Conservation (phyloP, 2,113 vertebrate species). For the Mugil cephalus region DNA sequence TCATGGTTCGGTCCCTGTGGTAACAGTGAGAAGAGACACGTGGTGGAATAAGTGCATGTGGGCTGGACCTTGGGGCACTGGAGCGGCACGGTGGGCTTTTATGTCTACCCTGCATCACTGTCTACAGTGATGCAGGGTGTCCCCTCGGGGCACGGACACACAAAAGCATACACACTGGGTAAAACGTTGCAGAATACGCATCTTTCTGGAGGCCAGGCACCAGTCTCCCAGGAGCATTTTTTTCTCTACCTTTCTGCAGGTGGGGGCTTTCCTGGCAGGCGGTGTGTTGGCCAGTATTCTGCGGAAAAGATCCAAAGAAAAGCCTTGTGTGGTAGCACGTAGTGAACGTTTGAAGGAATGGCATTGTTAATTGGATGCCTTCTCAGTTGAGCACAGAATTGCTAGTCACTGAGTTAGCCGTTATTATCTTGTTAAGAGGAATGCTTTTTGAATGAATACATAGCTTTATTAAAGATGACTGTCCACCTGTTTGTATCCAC, state of each 20-base stretch:
- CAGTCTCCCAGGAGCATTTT: conserved; percentile 39
- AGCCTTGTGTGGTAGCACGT: conserved; percentile 31
- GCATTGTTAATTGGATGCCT: conserved; percentile 38
- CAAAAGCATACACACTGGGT: conserved; percentile 14
- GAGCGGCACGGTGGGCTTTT: conserved; percentile 58
- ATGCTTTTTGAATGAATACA: conserved; percentile 42
- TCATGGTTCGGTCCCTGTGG: conserved; percentile 52
- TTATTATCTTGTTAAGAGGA: conserved; percentile 11
- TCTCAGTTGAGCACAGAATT: conserved; percentile 35
- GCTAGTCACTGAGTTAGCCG: conserved; percentile 39
- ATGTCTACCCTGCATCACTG: no score
- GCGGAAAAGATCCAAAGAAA: conserved; percentile 20
- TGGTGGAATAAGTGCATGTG: conserved; percentile 58
- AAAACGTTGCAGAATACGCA: conserved; percentile 40
- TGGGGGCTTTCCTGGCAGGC: conserved; percentile 43
- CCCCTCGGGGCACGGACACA: conserved; percentile 42
- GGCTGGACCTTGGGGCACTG: conserved; percentile 29
- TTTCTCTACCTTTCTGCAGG: conserved; percentile 38
- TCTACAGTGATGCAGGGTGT: conserved; percentile 51
- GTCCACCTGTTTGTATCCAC: conserved; percentile 49
- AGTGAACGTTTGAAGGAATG: conserved; percentile 26
- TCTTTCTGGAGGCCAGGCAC: conserved; percentile 33
- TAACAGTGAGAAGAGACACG: conserved; percentile 48
- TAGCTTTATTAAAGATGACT: conserved; percentile 27
- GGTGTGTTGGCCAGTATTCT: conserved; percentile 20